Evolutionary conservation across 2,888 invertebrate genomes (phyloP), one percentile per base, ranked within the genome.

Genomic region (Trachelus iudaicus): DNA sequence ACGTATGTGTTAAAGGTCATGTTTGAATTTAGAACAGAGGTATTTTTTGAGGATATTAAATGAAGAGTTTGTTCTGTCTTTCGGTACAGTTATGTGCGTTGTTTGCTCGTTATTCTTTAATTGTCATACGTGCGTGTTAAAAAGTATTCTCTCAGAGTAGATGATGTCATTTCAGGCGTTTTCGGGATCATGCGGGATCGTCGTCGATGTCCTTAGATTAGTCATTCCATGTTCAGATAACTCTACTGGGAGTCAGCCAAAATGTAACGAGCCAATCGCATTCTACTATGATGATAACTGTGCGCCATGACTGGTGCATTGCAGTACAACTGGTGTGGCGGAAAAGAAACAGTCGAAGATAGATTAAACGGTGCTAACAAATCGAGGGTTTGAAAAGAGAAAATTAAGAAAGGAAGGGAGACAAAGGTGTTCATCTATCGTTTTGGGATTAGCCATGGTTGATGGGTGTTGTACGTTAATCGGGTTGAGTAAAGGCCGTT

Each of bases 281-380:
- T 77, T 77, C 75, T 69, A 73, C 73, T 34, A 31, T 78, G 79
- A 78, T 76, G 79, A 69, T 73, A 76, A 78, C 31, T 75, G 75
- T 23, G 56, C 77, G 69, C 73, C 13, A 69, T 77, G 79, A 79
- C 69, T 79, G 79, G 76, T 79, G 79, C 77, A 79, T 76, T 79
- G 77, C 79, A 68, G 79, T 33, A 73, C 40, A 40, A 15, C 40
- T 23, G 68, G 75, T 56, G 71, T 73, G 69, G 77, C 75, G 69
- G 69, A 34, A 23, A 34, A 30, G n/a, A 69, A 23, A 56, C n/a
- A 40, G 33, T 23, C 23, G 56, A 56, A 56, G 56, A 56, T 56
- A 56, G 23, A 56, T 56, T 56, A 56, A 56, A 56, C 23, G 56
- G 56, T 56, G 56, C 23, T 56, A 0, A 23, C 9, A 23, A 9